These are phyloP conservation scores for Ectemnius cavifrons DNA, from an alignment of 2,888 invertebrate genomes.

Conservation along the genomic window DNA sequence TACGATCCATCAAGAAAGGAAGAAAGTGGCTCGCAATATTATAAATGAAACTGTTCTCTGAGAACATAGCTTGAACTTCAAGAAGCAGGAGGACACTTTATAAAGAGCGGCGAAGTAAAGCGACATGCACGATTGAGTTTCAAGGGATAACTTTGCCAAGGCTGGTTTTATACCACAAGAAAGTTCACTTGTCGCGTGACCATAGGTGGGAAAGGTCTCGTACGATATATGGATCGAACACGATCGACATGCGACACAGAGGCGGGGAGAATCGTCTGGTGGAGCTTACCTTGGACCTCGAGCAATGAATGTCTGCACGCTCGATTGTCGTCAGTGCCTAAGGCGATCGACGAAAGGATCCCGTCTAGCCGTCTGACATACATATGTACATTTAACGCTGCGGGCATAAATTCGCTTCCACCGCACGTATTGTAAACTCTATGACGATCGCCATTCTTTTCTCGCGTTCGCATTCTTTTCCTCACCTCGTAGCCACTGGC, in stretches of 20 bases:
- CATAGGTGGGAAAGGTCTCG: background rate
- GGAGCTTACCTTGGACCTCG: conserved; percentile 17
- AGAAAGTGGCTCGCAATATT: background rate
- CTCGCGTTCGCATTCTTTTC: conserved; percentile 30
- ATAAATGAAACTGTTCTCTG: too few relatives aligned
- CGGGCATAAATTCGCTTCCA: conserved; percentile 49
- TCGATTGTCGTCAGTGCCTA: conserved; percentile 27
- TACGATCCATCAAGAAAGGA: background rate
- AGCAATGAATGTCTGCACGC: conserved; percentile 5
- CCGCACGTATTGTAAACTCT: conserved; percentile 56
- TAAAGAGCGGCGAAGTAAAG: background rate
- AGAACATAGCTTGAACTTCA: background rate
- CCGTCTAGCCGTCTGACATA: conserved; percentile 37
- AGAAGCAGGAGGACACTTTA: background rate
- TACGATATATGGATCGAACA: conserved; percentile 5
- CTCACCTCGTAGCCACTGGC: conserved; percentile 38
- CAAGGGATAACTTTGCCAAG: background rate
- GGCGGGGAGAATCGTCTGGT: conserved; percentile 14
- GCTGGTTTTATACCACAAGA: background rate
- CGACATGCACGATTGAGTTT: conserved; percentile 4
- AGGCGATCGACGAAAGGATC: conserved; percentile 37
- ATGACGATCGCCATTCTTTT: conserved; percentile 39
- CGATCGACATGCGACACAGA: conserved; percentile 34
- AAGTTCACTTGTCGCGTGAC: background rate
- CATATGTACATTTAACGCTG: conserved; percentile 28